Conservation (phyloP, 2,113 vertebrate genomes). For the Apeltes quadracus region DNA sequence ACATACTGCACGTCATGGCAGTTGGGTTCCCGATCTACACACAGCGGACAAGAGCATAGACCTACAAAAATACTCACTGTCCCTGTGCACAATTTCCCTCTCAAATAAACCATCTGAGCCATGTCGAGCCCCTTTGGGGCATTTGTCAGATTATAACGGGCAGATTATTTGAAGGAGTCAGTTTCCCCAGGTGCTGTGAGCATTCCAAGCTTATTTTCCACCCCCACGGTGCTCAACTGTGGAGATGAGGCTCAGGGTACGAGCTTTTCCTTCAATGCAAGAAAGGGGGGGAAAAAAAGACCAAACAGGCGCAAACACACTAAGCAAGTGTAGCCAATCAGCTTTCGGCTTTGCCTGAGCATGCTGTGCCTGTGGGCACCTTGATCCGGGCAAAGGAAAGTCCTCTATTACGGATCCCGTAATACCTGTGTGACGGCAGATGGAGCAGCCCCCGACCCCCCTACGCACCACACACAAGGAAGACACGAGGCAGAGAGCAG, state of each 20-base stretch:
- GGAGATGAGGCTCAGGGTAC: constrained; percentile 69
- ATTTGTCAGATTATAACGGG: constrained; percentile 57
- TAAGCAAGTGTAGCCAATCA: constrained; percentile 77
- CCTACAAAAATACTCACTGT: constrained; percentile 2
- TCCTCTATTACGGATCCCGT: constrained; percentile 50
- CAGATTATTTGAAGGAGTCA: constrained; percentile 62
- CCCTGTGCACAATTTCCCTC: neutral
- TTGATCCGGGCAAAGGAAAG: constrained; percentile 66
- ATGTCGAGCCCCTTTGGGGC: constrained; percentile 19
- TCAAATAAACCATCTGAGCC: constrained; percentile 24
- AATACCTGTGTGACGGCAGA: constrained; percentile 74
- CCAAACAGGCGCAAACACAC: constrained; percentile 59
- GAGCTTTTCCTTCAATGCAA: constrained; percentile 59
- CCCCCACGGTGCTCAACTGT: constrained; percentile 55
- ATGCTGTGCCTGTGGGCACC: constrained; percentile 60
- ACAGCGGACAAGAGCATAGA: constrained; percentile 11
- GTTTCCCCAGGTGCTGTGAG: constrained; percentile 68
- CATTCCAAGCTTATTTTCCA: constrained; percentile 68
- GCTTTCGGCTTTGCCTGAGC: constrained; percentile 66
- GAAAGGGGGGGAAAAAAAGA: constrained; percentile 11
- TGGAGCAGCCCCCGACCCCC: constrained; percentile 48
- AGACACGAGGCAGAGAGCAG: constrained; percentile 33
- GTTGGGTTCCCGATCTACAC: constrained; percentile 17
- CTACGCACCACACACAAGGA: constrained; percentile 38
- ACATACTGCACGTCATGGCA: constrained; percentile 30